Base-by-base conservation (phyloP, 2,797 vertebrate genomes). In the Orientallactaga sibirica region DNA sequence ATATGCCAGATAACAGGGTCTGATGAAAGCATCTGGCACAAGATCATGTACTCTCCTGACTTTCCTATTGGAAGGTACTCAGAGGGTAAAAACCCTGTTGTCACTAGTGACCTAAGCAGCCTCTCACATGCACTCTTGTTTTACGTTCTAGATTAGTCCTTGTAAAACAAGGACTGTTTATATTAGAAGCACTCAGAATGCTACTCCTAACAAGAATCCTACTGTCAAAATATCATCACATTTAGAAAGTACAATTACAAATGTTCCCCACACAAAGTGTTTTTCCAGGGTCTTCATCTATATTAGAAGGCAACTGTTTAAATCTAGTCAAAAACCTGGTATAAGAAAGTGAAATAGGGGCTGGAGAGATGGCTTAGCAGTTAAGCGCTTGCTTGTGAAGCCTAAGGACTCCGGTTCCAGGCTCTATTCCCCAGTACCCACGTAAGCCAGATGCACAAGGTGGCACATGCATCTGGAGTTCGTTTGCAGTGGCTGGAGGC, bases 221-320 rank as follows among this genome's bases (percentile, higher is more conserved):
- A 58, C 19, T 90, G 12, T 91, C n/a, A 84, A 94, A 90, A 86
- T 85, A 87, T 0, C 93, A 41, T 86, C 86, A 93, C 83, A 91
- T 74, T 77, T 92, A 58, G 48, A 88, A 95, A 92, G 73, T 27
- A 93, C 6, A 90, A 76, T 84, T 95, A 25, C 20, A 88, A 91
- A 10, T 62, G 48, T 96, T 43, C 10, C 8, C 61, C 66, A 68
- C 16, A 87, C 84, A 89, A 84, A 93, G 70, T 86, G 29, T 79
- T 84, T 90, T 62, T 12, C 12, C 11, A 5, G 85, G n/a, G 81
- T 43, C 3, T 95, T 62, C 80, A 92, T 95, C 62, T 90, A 79
- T 41, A 88, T 71, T 25, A 75, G 62, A 80, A 85, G 77, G 48
- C n/a, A 87, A 62, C 19, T 55, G 86, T 61, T 58, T 86, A 88